These are phyloP conservation scores for Girardinus metallicus DNA, from an alignment of 2,797 vertebrate species.

Conservation along the genomic window DNA sequence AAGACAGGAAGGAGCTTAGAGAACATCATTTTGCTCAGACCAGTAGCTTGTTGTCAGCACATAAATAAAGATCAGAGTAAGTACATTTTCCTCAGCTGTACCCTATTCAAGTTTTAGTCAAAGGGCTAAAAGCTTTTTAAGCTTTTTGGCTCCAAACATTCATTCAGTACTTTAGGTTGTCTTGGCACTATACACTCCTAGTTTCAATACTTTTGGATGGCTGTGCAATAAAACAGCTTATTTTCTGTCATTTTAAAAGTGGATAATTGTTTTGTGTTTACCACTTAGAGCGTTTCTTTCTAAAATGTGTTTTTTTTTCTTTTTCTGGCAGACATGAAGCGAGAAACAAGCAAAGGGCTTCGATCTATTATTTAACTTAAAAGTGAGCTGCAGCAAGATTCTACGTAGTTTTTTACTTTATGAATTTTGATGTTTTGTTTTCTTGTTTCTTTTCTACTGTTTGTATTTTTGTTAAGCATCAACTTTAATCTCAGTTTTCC, in stretches of 20 bases:
- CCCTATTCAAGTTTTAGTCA: background rate
- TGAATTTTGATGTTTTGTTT: background rate
- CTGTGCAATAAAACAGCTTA: background rate
- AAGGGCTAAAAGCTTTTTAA: background rate
- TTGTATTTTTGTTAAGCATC: background rate
- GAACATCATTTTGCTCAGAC: background rate
- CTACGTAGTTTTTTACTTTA: background rate
- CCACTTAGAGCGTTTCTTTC: background rate
- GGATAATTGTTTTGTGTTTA: background rate
- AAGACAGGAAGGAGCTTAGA: background rate
- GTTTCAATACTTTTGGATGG: background rate
- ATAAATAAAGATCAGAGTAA: slow-evolving; percentile 38
- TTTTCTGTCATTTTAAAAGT: background rate
- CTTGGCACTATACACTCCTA: background rate
- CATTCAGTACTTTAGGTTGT: background rate
- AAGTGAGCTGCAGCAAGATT: background rate
- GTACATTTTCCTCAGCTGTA: slow-evolving; percentile 28
- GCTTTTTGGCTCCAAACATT: background rate
- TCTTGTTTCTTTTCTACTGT: background rate
- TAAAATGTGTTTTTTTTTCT: background rate
- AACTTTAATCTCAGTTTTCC: background rate
- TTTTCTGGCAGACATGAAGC: background rate
- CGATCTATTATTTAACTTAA: background rate
- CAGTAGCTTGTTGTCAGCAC: slow-evolving; percentile 29
- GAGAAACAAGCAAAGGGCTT: background rate